These are phyloP conservation scores for Drosophila cyrtoloma DNA, from an alignment of 2,888 invertebrate species.

Conservation along the genomic window DNA sequence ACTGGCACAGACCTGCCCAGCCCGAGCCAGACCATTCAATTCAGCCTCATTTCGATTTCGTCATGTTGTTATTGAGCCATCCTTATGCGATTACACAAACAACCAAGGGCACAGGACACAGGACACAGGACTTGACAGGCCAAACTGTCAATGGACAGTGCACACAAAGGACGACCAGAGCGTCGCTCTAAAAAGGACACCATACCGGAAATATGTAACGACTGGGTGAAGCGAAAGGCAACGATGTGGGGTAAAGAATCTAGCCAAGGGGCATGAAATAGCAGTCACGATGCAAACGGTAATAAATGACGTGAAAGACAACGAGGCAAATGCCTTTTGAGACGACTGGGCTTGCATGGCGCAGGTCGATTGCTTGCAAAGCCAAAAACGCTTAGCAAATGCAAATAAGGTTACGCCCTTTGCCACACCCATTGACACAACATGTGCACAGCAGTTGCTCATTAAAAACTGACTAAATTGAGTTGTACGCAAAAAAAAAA, in stretches of 20 bases:
- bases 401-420: slow-evolving; percentile 60
- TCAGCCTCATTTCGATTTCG: slow-evolving; percentile 38
- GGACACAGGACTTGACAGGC: slow-evolving; percentile 20
- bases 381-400: slow-evolving; percentile 66
- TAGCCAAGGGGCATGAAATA: slow-evolving; percentile 20
- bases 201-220: slow-evolving; percentile 77
- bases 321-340: slow-evolving; percentile 64
- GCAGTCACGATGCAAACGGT: slow-evolving; percentile 50
- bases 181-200: slow-evolving; percentile 70
- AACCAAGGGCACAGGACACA: slow-evolving; percentile 34
- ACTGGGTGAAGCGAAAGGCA: slow-evolving; percentile 71
- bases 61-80: slow-evolving; percentile 77
- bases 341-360: slow-evolving; percentile 41
- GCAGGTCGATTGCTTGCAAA: slow-evolving; percentile 32
- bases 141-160: slow-evolving; percentile 32
- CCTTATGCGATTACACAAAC: slow-evolving; percentile 77
- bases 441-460: slow-evolving; percentile 66
- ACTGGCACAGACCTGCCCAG: slow-evolving; percentile 53
- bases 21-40: slow-evolving; percentile 22
- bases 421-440: slow-evolving; percentile 34
- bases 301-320: slow-evolving; percentile 76
- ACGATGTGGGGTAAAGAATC: slow-evolving; percentile 6
- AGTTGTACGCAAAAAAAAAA: slow-evolving; percentile 56
- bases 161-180: slow-evolving; percentile 65
- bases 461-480: slow-evolving; percentile 76